These are phyloP conservation scores for Euura lappo DNA, from an alignment of 1,140 invertebrate genomes.

Conservation along the genomic window DNA sequence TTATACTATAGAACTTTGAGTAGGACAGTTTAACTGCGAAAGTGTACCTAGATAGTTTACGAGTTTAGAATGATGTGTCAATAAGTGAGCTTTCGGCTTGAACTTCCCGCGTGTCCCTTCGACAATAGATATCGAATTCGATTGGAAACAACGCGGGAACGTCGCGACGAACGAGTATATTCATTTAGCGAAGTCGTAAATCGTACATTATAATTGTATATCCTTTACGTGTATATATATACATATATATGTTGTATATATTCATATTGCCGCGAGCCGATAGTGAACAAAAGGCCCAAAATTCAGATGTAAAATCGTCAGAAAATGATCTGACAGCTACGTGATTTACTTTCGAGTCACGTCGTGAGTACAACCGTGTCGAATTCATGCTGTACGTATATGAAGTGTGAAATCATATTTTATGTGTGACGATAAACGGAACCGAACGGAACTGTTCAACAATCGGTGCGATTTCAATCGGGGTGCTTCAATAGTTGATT, in stretches of 20 bases:
- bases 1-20: slow-evolving; percentile 18
- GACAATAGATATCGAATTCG: neutral
- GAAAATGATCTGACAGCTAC: too few species aligned
- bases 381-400: too few species aligned
- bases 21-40: slow-evolving; percentile 19
- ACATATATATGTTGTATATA: neutral
- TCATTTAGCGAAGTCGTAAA: neutral
- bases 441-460: neutral
- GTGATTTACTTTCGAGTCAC: too few species aligned
- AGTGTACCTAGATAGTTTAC: neutral
- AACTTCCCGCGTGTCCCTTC: slow-evolving; percentile 4
- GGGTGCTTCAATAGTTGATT: neutral
- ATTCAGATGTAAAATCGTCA: neutral
- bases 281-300: neutral
- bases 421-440: too few species aligned
- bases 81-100: slow-evolving; percentile 10
- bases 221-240: neutral
- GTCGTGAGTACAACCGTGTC: too few species aligned
- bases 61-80: slow-evolving; percentile 3
- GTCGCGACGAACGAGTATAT: neutral
- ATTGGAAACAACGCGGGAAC: neutral
- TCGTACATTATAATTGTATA: neutral
- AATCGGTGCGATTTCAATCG: neutral
- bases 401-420: too few species aligned
- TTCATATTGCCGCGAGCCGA: neutral